A percentile compares a stretch with the other conserved stretches of the same genome.
Evolutionary conservation across 2,888 invertebrate genomes (phyloP).

Genomic region (Sarcophaga subvicina): DNA sequence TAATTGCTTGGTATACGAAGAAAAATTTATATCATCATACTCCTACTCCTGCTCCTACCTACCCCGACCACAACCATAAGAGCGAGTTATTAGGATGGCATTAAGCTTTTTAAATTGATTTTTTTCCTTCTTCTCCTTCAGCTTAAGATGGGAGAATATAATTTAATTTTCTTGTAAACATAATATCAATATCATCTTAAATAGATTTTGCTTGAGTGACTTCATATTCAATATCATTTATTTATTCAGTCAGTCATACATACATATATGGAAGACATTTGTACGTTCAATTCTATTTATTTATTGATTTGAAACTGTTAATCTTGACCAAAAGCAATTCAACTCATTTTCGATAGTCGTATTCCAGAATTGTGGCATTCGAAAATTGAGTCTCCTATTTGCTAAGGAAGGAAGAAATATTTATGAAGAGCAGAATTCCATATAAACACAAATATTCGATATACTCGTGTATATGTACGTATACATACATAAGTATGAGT

Average conservation of each 20-base stretch:
- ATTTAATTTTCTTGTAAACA: not conserved
- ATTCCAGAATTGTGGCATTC: conserved; percentile 18
- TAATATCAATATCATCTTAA: not conserved
- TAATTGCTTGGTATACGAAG: too few relatives aligned
- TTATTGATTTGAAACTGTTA: conserved; percentile 10
- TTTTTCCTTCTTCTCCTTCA: too few relatives aligned
- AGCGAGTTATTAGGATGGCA: too few relatives aligned
- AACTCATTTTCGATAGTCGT: not conserved
- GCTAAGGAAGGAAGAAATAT: not conserved
- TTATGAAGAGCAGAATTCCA: too few relatives aligned
- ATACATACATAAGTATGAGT: too few relatives aligned
- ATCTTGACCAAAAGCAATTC: conserved; percentile 6
- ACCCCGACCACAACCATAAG: too few relatives aligned
- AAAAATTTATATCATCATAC: too few relatives aligned
- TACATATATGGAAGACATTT: too few relatives aligned
- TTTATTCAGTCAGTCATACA: not conserved
- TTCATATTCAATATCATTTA: conserved; percentile 5
- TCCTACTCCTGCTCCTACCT: too few relatives aligned
- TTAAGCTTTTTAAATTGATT: too few relatives aligned
- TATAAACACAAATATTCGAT: too few relatives aligned
- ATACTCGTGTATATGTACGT: too few relatives aligned
- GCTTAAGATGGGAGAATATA: not conserved
- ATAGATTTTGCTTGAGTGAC: not conserved
- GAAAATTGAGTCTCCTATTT: not conserved
- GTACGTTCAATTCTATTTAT: not conserved